A percentile compares a stretch with the other conserved stretches of the same genome.
Conservation (phyloP, 2,888 invertebrate species). For the Drymonia ruficornis region DNA sequence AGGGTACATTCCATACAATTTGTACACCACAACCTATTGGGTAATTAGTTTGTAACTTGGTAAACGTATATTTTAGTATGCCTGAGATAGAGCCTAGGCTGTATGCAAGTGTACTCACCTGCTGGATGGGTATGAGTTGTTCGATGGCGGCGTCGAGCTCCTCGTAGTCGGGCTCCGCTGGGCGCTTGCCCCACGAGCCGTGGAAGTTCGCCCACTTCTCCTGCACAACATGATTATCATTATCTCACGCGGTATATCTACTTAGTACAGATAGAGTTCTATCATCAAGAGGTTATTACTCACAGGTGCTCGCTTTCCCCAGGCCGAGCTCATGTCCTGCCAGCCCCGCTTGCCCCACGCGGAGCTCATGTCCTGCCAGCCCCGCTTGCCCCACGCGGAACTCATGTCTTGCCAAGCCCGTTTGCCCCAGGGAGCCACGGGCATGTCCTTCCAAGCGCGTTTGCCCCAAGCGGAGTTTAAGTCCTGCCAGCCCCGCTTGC, state of each 20-base stretch:
- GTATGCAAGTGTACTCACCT: constrained; percentile 44
- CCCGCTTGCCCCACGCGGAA: constrained; percentile 84
- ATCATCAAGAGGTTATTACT: constrained; percentile 35
- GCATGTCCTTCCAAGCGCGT: constrained; percentile 84
- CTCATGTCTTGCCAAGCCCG: constrained; percentile 84
- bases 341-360: constrained; percentile 85
- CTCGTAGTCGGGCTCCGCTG: constrained; percentile 70
- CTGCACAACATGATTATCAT: constrained; percentile 54
- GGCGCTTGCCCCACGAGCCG: constrained; percentile 89
- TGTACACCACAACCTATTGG: not conserved
- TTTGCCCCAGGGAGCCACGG: constrained; percentile 83
- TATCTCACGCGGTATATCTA: not conserved
- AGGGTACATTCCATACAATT: not conserved
- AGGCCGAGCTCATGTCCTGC: constrained; percentile 78
- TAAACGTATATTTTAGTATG: not conserved
- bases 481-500: constrained; percentile 86
- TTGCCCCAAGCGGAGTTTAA: constrained; percentile 84
- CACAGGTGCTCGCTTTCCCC: constrained; percentile 84
- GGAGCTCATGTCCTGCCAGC: constrained; percentile 81
- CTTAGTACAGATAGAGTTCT: not conserved
- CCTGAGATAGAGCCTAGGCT: too few species aligned
- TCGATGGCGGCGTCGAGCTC: constrained; percentile 69
- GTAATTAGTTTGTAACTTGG: not conserved
- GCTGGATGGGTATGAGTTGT: constrained; percentile 61
- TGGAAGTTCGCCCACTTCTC: constrained; percentile 88